Evolutionary conservation across 2,797 vertebrate genomes (phyloP).

Genomic region (Pangasius djambal): DNA sequence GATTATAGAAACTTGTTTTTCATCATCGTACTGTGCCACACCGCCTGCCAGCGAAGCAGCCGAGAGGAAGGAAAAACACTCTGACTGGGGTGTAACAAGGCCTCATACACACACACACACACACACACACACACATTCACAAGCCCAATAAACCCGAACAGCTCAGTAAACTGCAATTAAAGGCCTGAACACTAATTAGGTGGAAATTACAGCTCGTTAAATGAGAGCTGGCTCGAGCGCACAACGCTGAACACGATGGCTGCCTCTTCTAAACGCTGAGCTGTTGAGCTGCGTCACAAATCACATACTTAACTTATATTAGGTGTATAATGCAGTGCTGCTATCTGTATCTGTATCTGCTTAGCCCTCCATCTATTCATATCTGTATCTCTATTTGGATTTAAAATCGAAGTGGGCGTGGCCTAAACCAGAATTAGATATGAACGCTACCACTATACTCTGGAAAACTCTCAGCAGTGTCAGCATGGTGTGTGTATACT

Average conservation of each 20-base stretch:
- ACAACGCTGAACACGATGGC: neutral
- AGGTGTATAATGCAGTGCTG: neutral
- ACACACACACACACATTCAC: conserved; percentile 48
- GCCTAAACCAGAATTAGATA: neutral
- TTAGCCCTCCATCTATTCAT: neutral
- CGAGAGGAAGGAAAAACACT: conserved; percentile 9
- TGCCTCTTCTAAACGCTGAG: neutral
- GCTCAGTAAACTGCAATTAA: conserved; percentile 63
- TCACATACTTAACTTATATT: neutral
- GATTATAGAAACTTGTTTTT: neutral
- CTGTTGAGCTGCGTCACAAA: neutral
- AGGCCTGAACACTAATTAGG: conserved; percentile 60
- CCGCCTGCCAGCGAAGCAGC: conserved; percentile 10
- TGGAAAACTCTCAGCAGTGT: no score
- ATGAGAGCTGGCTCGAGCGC: conserved; percentile 28
- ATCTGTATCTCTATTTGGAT: neutral
- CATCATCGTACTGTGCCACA: neutral
- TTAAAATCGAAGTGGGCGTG: neutral
- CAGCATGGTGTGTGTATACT: no score
- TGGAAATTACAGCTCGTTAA: conserved; percentile 64
- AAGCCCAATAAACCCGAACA: conserved; percentile 57
- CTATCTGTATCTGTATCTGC: neutral
- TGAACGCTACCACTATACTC: neutral
- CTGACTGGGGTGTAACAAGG: neutral
- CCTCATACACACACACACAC: conserved; percentile 6